Base-by-base conservation (phyloP, 2,888 invertebrate genomes). In the Meganola albula region DNA sequence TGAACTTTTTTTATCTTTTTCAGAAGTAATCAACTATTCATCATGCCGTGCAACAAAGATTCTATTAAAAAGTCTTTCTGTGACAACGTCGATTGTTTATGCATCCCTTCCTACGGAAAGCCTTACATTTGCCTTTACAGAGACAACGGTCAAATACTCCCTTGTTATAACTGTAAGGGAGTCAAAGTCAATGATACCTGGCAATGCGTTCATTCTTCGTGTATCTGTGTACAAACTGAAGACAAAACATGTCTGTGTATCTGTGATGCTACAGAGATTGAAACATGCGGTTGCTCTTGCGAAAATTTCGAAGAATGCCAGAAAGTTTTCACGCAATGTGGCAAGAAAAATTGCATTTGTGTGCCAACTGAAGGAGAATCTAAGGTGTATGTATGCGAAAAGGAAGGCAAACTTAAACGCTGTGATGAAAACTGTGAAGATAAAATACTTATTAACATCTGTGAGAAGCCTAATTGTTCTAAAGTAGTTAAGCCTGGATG, bases 21-120 rank as follows among this genome's bases (percentile, higher is more conserved):
- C 20, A 20, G 20, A n/a, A 20, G n/a, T 20, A 5, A n/a, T n/a
- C 20, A 20, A 20, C 3, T n/a, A n/a, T n/a, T 14, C 31, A 61
- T 45, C 14, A 75, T 74, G 75, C 52, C 71, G 37, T 70, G 73
- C 63, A 63, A 63, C 40, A 57, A 65, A 39, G 43, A 48, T 21
- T 47, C 49, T 5, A 39, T 45, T 7, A 48, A 43, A 11, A 63
- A 58, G 10, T 56, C 37, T 11, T 29, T 43, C 18, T 70, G 72
- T 29, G 40, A 56, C 14, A 63, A 58, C 21, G 40, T 39, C 1
- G 53, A 50, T 13, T 74, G 75, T 37, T 37, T 59, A 32, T 75
- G 71, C 38, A 53, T 69, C 8, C 32, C 34, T 1, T 64, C 66
- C 8, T 41, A 44, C 2, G 61, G 63, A 1, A 49, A 48, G 6